These are phyloP conservation scores for Margaritifera margaritifera DNA, from an alignment of 2,888 invertebrate genomes.

Conservation along the genomic window DNA sequence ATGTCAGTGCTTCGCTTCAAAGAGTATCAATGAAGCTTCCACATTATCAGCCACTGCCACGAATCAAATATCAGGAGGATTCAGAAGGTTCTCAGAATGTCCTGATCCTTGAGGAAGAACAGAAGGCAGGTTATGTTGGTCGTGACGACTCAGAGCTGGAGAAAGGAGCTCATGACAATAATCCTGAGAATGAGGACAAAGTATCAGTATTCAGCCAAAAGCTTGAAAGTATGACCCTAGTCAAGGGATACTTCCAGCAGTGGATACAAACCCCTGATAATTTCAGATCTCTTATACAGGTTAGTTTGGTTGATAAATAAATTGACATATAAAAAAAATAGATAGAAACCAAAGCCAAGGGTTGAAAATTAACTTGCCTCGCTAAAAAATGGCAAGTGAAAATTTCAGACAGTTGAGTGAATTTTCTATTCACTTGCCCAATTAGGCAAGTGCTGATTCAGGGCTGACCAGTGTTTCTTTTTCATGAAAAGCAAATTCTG, in stretches of 20 bases:
- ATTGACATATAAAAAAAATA: too few species aligned
- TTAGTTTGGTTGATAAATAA: conserved; percentile 10
- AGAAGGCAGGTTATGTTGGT: conserved; percentile 28
- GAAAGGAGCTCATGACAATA: conserved; percentile 24
- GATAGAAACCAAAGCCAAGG: too few species aligned
- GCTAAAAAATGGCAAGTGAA: too few species aligned
- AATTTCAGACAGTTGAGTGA: too few species aligned
- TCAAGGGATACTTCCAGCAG: conserved; percentile 62
- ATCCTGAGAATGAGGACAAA: conserved; percentile 42
- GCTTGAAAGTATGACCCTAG: conserved; percentile 54
- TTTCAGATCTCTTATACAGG: conserved; percentile 49
- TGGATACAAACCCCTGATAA: conserved; percentile 62
- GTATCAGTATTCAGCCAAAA: conserved; percentile 34
- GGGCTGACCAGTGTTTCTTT: too few species aligned
- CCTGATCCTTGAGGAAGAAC: conserved; percentile 42
- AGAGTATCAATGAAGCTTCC: conserved; percentile 42
- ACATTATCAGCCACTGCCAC: conserved; percentile 57
- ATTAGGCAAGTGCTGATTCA: too few species aligned
- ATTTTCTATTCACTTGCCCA: too few species aligned
- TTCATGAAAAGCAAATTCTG: too few species aligned
- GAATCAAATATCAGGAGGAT: conserved; percentile 30
- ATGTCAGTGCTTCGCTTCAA: conserved; percentile 16
- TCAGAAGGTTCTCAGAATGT: conserved; percentile 38
- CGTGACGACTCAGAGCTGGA: conserved; percentile 26
- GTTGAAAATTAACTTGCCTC: too few species aligned